Evolutionary conservation across 2,113 vertebrate species (phyloP).

Genomic region (Heliornis fulica): DNA sequence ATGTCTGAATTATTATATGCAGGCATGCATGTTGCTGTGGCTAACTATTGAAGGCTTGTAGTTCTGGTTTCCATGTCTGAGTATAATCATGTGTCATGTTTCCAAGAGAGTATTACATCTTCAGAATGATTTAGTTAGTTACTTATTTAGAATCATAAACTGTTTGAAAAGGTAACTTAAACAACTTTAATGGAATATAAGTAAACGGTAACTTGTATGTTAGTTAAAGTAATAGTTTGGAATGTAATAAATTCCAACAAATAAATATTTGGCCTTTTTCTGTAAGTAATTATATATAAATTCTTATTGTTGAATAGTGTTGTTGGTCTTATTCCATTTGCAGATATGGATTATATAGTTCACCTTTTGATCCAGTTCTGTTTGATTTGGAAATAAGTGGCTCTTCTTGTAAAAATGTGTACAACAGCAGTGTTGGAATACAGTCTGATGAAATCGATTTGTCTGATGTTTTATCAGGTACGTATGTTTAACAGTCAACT

Average conservation of each 20-base stretch:
- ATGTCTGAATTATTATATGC: not conserved
- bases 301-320: not conserved
- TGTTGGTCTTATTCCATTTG: constrained; percentile 29
- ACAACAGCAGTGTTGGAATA: constrained; percentile 91
- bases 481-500: not conserved
- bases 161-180: not conserved
- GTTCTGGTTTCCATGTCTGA: not conserved
- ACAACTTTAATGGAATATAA: not conserved
- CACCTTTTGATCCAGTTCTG: constrained; percentile 97
- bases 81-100: not conserved
- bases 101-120: not conserved
- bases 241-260: not conserved
- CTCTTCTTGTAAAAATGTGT: constrained; percentile 96
- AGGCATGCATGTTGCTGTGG: not conserved
- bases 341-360: constrained; percentile 97
- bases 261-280: not conserved
- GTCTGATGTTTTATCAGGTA: constrained; percentile 98
- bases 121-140: not conserved
- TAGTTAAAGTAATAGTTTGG: not conserved
- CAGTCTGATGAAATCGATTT: constrained; percentile 99
- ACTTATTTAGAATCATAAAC: not conserved
- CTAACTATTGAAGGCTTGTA: not conserved
- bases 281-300: not conserved
- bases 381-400: constrained; percentile 98
- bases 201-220: not conserved